Percentiles rank a stretch among this genome's conserved stretches.
phyloP scores from a whole-genome alignment of 2,113 vertebrate species.

The Myotis brandtii region DNA sequence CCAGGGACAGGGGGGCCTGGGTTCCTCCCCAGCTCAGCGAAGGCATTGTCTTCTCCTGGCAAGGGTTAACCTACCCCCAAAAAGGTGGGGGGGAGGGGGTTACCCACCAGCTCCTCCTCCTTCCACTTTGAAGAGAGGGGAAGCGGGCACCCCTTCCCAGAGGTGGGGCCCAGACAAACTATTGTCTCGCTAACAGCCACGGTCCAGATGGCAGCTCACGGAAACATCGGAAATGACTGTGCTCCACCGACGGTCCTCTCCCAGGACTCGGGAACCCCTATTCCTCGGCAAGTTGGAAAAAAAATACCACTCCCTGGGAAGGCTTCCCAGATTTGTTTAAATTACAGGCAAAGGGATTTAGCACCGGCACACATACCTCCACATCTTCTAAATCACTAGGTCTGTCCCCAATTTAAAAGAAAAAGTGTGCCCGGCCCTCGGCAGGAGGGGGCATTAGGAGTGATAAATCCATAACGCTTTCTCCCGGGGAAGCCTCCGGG shows the following conservation, averaged over 20 bases:
- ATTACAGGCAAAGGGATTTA: constrained; percentile 56
- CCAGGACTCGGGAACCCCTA: constrained; percentile 37
- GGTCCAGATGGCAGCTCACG: constrained; percentile 15
- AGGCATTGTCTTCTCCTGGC: background rate
- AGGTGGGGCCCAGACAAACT: constrained; percentile 55
- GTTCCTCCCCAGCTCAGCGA: background rate
- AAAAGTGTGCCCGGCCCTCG: constrained; percentile 29
- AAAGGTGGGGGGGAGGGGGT: background rate
- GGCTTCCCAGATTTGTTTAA: constrained; percentile 46
- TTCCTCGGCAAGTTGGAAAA: background rate
- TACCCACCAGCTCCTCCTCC: background rate
- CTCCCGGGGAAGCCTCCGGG: constrained; percentile 57
- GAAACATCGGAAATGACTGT: constrained; percentile 36
- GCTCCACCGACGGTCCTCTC: constrained; percentile 38
- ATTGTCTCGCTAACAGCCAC: constrained; percentile 62
- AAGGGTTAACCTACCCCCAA: background rate
- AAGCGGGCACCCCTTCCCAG: constrained; percentile 51
- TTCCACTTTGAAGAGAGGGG: background rate
- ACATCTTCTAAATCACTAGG: constrained; percentile 8
- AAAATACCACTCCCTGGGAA: constrained; percentile 28
- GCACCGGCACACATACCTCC: constrained; percentile 10
- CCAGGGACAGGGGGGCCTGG: background rate
- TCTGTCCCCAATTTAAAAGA: background rate
- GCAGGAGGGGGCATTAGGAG: background rate
- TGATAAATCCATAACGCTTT: constrained; percentile 62